phyloP scores from a whole-genome alignment of 37 sponge, comb jelly and placozoan genomes.

The Ephydatia muelleri region DNA sequence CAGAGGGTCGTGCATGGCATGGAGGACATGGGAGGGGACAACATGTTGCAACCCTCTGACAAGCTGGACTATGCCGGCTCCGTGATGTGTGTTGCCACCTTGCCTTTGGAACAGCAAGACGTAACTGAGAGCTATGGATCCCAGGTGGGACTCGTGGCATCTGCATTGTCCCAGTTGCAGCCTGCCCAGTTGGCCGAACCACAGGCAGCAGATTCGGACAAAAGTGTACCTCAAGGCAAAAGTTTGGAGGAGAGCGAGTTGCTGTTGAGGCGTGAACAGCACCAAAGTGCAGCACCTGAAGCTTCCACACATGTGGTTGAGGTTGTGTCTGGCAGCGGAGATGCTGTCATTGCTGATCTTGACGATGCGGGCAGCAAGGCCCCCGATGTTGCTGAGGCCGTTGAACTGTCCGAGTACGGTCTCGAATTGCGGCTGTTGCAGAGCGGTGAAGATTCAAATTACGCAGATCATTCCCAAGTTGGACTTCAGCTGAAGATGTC shows the following conservation, averaged over 20 bases:
- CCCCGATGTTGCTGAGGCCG: not conserved
- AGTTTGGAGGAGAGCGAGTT: not conserved
- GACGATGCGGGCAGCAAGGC: not conserved
- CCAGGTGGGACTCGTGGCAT: not conserved
- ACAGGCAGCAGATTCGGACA: not conserved
- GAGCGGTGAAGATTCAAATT: not conserved
- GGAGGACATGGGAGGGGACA: not conserved
- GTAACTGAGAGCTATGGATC: not conserved
- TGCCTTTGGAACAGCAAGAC: not conserved
- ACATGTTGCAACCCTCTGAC: not conserved
- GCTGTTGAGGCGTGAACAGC: not conserved
- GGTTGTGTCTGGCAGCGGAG: no score
- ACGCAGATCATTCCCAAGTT: not conserved
- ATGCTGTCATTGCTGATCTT: not conserved
- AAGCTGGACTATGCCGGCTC: not conserved
- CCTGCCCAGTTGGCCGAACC: not conserved
- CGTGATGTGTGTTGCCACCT: not conserved
- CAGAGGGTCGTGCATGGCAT: not conserved
- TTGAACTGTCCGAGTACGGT: not conserved
- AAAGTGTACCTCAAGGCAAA: not conserved
- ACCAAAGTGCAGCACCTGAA: not conserved
- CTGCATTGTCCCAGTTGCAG: not conserved
- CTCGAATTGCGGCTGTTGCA: not conserved
- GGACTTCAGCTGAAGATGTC: not conserved
- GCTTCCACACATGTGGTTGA: not conserved